These are phyloP conservation scores for Ctenopoma kingsleyae DNA, from an alignment of 2,797 vertebrate genomes.

Conservation along the genomic window DNA sequence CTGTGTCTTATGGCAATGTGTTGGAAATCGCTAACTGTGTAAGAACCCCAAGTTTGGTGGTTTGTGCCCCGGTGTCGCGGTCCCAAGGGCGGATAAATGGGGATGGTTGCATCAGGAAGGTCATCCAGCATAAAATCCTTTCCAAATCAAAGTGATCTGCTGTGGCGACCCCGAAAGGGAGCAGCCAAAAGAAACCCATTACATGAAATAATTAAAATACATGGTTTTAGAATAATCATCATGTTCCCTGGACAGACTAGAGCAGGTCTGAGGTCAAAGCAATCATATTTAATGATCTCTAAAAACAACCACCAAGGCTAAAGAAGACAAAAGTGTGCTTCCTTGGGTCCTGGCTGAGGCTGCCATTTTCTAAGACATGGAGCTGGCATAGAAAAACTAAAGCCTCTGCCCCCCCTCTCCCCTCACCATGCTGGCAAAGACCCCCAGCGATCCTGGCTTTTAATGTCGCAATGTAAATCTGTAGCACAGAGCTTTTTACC, in stretches of 20 bases:
- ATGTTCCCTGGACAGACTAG: background rate
- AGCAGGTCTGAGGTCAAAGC: background rate
- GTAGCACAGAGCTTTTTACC: constrained; percentile 77
- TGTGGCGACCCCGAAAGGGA: background rate
- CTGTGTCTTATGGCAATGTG: background rate
- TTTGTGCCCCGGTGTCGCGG: too few relatives aligned
- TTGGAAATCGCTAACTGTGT: too few relatives aligned
- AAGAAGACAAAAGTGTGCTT: constrained; percentile 17
- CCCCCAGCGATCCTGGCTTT: constrained; percentile 70
- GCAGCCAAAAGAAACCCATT: too few relatives aligned
- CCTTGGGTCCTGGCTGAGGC: constrained; percentile 29
- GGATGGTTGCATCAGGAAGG: too few relatives aligned
- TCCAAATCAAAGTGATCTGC: too few relatives aligned
- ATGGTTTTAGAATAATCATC: constrained; percentile 18
- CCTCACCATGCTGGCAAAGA: constrained; percentile 50
- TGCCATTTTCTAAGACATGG: constrained; percentile 60
- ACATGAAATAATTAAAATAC: background rate
- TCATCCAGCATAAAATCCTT: too few relatives aligned
- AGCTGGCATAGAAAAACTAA: constrained; percentile 56
- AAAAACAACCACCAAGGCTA: constrained; percentile 7
- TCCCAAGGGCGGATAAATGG: too few relatives aligned
- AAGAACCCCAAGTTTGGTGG: too few relatives aligned
- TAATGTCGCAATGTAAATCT: constrained; percentile 82
- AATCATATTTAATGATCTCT: constrained; percentile 1
- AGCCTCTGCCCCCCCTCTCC: constrained; percentile 25